Base-by-base conservation (phyloP, 2,888 invertebrate species). In the Perithous albicinctus region DNA sequence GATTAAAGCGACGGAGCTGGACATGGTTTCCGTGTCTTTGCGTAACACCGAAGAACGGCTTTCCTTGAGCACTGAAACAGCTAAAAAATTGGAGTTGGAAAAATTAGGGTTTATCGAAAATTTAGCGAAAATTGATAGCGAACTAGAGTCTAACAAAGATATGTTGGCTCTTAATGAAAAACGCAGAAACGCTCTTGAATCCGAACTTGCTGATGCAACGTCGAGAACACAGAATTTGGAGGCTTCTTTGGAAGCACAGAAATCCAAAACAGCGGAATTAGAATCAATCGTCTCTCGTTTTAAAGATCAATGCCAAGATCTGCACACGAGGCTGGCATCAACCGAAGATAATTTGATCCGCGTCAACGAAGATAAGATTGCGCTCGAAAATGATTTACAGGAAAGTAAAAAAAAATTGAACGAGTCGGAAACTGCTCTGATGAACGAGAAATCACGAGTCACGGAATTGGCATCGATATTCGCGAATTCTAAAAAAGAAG, bases 141-240 rank as follows among this genome's bases (percentile, higher is more conserved):
- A 32, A 18, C 61, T 90, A 26, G 78, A 84, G 64, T 59, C 78
- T 1, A 80, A 86, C 32, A 64, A 86, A 15, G 26, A 77, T 26
- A 63, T 74, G 23, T 48, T 89, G n/a, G 66, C 61, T 29, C 2
- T 26, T 4, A 6, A 12, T 10, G 15, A 80, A 38, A 77, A 61
- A 56, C 83, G 46, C 46, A 78, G 18, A 67, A 48, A 56, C 78
- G 75, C 54, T 70, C 18, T 78, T 59, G 79, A 72, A 67, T 61
- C 84, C n/a, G 84, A 78, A 20, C 81, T 78, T 2, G 23, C 79
- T 20, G 23, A 7, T 15, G 43, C 5, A 46, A 66, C 12, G 38
- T 80, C 41, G 76, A 81, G 18, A 78, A 78, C 48, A 26, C 51
- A 74, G 6, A 80, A 84, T 56, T 73, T 84, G 12, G 82, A 85